A percentile compares a stretch with the other conserved stretches of the same genome.
Evolutionary conservation across 2,888 invertebrate species (phyloP).

Genomic region (Coleophora flavipennella): DNA sequence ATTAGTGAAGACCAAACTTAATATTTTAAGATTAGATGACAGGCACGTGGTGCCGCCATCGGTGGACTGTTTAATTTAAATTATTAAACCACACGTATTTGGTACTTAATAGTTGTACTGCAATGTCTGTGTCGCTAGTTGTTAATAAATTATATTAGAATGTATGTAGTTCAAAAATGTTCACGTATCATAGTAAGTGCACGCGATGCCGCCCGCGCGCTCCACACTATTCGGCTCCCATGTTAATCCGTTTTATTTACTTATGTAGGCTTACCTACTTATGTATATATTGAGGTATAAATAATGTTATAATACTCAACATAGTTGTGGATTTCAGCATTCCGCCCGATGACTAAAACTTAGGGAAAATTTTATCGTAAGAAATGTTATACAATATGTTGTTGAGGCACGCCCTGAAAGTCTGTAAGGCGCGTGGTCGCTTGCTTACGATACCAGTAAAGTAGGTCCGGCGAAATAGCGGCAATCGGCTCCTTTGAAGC

Average conservation of each 20-base stretch:
- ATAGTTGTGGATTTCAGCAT: slow-evolving; percentile 74
- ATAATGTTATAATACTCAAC: slow-evolving; percentile 64
- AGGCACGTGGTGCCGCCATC: slow-evolving; percentile 58
- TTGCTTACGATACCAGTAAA: slow-evolving; percentile 22
- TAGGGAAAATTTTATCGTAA: slow-evolving; percentile 58
- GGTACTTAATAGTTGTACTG: slow-evolving; percentile 60
- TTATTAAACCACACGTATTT: slow-evolving; percentile 30
- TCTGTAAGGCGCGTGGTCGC: slow-evolving; percentile 33
- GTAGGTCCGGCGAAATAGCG: no score
- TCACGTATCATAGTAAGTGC: no score
- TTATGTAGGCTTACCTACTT: slow-evolving; percentile 61
- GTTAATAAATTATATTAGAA: slow-evolving; percentile 31
- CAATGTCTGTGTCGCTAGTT: slow-evolving; percentile 60
- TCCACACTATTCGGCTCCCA: slow-evolving; percentile 48
- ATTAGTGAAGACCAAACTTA: slow-evolving; percentile 32
- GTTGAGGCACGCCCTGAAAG: slow-evolving; percentile 37
- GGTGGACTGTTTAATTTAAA: slow-evolving; percentile 33
- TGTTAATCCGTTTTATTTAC: slow-evolving; percentile 55
- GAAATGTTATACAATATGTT: slow-evolving; percentile 41
- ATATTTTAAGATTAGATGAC: slow-evolving; percentile 14
- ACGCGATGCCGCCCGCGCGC: slow-evolving; percentile 32
- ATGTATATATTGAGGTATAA: slow-evolving; percentile 61
- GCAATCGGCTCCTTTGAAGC: no score
- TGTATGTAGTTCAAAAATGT: no score
- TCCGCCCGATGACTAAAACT: slow-evolving; percentile 73